phyloP scores from a whole-genome alignment of 2,797 vertebrate genomes.

The Chaetophractus vellerosus region DNA sequence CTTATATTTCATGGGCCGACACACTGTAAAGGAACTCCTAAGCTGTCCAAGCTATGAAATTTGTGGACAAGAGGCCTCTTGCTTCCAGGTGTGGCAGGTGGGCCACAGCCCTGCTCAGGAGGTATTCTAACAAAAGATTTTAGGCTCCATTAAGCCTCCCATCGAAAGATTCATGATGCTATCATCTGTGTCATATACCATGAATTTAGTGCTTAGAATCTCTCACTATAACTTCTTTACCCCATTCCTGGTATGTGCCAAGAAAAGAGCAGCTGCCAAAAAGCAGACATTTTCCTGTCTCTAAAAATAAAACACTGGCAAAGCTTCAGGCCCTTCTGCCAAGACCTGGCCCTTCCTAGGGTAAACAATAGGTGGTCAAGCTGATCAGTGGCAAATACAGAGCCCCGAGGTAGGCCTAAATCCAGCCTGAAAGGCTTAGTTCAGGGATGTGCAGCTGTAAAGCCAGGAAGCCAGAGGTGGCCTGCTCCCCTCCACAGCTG shows the following conservation, averaged over 20 bases:
- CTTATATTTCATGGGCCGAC: conserved; percentile 2
- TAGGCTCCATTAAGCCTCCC: conserved; percentile 36
- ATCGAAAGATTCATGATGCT: conserved; percentile 45
- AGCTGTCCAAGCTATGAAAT: not conserved
- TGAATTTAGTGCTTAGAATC: conserved; percentile 65
- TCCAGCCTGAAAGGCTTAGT: not conserved
- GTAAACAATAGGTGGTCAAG: conserved; percentile 79
- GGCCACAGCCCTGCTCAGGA: not conserved
- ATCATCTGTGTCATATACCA: not conserved
- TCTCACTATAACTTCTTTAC: conserved; percentile 75
- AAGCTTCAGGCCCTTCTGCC: conserved; percentile 40
- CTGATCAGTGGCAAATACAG: not conserved
- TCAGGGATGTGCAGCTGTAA: not conserved
- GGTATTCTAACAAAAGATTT: rapidly evolving
- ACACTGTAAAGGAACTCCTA: not conserved
- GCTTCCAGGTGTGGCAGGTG: not conserved
- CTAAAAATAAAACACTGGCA: conserved; percentile 83
- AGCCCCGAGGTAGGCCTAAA: not conserved
- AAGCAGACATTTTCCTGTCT: conserved; percentile 81
- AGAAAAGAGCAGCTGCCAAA: conserved; percentile 72
- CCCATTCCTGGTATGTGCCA: conserved; percentile 60
- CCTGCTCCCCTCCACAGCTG: not conserved
- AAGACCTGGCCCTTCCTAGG: conserved; percentile 74
- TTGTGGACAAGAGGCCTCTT: not conserved
- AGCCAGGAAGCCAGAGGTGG: not conserved